Base-by-base conservation (phyloP, 2,113 vertebrate species). In the Paratilapia polleni region DNA sequence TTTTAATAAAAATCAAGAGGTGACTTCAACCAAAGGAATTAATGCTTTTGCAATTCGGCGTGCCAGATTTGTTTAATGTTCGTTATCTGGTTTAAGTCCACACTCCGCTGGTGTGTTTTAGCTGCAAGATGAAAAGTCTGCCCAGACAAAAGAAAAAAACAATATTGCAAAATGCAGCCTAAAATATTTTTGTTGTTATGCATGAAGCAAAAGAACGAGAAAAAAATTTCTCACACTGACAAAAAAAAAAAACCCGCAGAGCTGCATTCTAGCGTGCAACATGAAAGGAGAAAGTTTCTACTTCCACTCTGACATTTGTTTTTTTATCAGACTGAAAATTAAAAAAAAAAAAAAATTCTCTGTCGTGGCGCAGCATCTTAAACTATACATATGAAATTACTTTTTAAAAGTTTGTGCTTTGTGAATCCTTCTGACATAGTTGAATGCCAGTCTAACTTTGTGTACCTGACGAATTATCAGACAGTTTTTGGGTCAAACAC, bases 91-190 rank as follows among this genome's bases (percentile, higher is more conserved):
- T 47, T 49, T 73, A 73, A 52, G 17, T 52, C 43, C 10, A 19
- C 11, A 31, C 41, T 6, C 54, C 54, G 49, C 74, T 13, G 22
- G 1, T 3, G 38, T 34, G 47, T 31, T 36, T 63, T 52, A 59
- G 28, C 63, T 52, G 26, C 34, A 38, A 70, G 36, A 68, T 3
- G 20, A 81, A 84, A 80, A 86, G 75, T 91, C 84, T 87, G 74
- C 73, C 10, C 3, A 85, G 47, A 60, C 22, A 56, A 15, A 24
- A 43, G 3, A 49, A 15, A 60, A 38, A 56, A 49, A n/a, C 11
- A 58, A 19, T 2, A 10, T 20, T 77, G 8, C 19, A 57, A 70
- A 82, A 73, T 26, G 1, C 3, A 10, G 6, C 11, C 14, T 2
- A 1, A 41, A 70, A 19, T 47, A 1, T 36, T 61, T 56, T 28